Evolutionary conservation across 2,888 invertebrate genomes (phyloP).

Genomic region (Acholoe squamosa): DNA sequence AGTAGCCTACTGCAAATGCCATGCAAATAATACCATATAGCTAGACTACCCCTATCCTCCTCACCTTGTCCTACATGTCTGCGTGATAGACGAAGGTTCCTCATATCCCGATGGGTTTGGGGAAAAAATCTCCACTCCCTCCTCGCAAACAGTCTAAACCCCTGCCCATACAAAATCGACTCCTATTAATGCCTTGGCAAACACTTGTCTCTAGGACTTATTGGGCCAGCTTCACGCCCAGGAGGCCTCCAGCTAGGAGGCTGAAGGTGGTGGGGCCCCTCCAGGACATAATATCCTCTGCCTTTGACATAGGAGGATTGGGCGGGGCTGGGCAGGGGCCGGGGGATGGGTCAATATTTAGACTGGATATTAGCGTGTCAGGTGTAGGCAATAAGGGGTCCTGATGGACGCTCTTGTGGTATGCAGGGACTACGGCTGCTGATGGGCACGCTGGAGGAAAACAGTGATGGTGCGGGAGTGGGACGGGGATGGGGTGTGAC

Average conservation of each 20-base stretch:
- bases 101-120: too few species aligned
- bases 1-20: too few species aligned
- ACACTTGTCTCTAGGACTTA: background rate
- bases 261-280: background rate
- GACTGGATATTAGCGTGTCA: slow-evolving; percentile 25
- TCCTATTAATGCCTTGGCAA: background rate
- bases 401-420: too few species aligned
- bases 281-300: slow-evolving; percentile 12
- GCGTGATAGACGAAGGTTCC: too few species aligned
- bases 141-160: background rate
- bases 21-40: too few species aligned
- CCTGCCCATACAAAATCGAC: slow-evolving; percentile 12
- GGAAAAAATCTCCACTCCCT: background rate
- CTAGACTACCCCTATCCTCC: too few species aligned
- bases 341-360: slow-evolving; percentile 7
- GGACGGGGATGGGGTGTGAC: too few species aligned
- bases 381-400: background rate
- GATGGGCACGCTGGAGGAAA: too few species aligned
- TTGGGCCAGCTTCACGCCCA: background rate
- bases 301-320: background rate
- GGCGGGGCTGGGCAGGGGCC: background rate
- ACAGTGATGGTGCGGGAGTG: too few species aligned
- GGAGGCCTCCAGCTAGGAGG: background rate
- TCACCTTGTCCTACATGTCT: too few species aligned
- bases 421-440: too few species aligned